These are phyloP conservation scores for Hedya salicella DNA, from an alignment of 2,888 invertebrate species.

Conservation along the genomic window DNA sequence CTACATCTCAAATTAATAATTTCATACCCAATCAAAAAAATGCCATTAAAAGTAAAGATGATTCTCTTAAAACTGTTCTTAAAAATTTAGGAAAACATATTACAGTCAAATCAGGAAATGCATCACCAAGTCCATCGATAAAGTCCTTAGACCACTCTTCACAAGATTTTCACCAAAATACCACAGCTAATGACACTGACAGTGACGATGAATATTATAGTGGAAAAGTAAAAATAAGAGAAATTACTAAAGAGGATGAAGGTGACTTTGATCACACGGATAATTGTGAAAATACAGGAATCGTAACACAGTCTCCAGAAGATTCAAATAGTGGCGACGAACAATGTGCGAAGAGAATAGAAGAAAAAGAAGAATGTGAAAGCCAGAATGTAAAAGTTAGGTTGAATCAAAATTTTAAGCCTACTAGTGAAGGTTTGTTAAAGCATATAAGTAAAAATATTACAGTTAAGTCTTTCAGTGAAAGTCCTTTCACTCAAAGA, in stretches of 20 bases:
- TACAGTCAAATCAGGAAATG: conserved; percentile 68
- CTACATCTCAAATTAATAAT: conserved; percentile 7
- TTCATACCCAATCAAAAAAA: conserved; percentile 47
- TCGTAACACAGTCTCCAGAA: conserved; percentile 63
- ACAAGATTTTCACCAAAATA: conserved; percentile 49
- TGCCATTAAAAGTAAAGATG: conserved; percentile 50
- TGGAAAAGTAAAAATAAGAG: conserved; percentile 67
- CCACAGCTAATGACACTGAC: conserved; percentile 49
- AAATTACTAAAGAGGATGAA: conserved; percentile 60
- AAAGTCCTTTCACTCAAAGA: conserved; percentile 35
- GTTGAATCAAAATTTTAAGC: conserved; percentile 46
- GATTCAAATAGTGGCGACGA: conserved; percentile 62
- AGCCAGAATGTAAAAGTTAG: conserved; percentile 56
- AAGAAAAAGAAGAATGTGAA: conserved; percentile 60
- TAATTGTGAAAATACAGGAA: conserved; percentile 49
- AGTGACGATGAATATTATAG: conserved; percentile 59
- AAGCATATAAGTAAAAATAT: conserved; percentile 66
- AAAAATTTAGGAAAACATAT: conserved; percentile 71
- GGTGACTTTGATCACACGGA: conserved; percentile 51
- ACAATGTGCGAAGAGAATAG: conserved; percentile 52
- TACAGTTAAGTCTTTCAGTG: conserved; percentile 53
- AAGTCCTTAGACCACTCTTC: conserved; percentile 50
- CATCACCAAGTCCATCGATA: conserved; percentile 54
- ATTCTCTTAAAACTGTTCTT: conserved; percentile 61
- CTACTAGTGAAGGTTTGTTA: conserved; percentile 54